These are phyloP conservation scores for Paramacrobiotus metropolitanus DNA, from an alignment of 1,140 invertebrate genomes.

Conservation along the genomic window DNA sequence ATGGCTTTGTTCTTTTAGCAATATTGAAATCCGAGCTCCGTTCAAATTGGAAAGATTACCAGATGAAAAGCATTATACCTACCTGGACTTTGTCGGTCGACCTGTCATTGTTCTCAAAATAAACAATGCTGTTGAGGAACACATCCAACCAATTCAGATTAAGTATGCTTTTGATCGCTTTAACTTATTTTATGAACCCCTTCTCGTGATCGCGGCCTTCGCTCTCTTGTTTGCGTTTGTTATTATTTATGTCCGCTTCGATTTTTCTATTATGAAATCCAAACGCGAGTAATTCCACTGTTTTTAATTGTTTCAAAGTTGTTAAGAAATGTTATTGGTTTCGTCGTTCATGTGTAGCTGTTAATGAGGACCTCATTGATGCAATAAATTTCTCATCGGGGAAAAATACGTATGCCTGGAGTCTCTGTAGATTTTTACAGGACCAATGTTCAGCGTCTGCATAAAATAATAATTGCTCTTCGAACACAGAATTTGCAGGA, in stretches of 20 bases:
- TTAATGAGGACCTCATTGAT: no score
- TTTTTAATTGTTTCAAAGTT: conserved; percentile 4
- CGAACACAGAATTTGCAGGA: no score
- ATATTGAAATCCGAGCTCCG: conserved; percentile 55
- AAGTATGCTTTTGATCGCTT: conserved; percentile 63
- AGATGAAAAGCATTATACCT: conserved; percentile 64
- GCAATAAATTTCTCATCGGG: no score
- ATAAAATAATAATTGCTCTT: no score
- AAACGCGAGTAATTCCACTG: conserved; percentile 13
- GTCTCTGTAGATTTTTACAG: no score
- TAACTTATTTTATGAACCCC: conserved; percentile 65
- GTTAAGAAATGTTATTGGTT: neutral
- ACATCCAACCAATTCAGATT: conserved; percentile 72
- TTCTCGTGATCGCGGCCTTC: conserved; percentile 61
- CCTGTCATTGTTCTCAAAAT: conserved; percentile 64
- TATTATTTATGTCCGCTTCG: conserved; percentile 77
- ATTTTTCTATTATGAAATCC: conserved; percentile 60
- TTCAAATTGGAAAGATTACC: conserved; percentile 47
- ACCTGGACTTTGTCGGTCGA: conserved; percentile 77
- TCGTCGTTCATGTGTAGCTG: neutral
- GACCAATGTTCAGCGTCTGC: no score
- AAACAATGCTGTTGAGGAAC: conserved; percentile 74
- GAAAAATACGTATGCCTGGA: no score
- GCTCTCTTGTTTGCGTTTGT: conserved; percentile 71
- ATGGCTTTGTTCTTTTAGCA: conserved; percentile 19